Evolutionary conservation across 2,113 vertebrate species (phyloP).

Genomic region (Scytalopus superciliaris): DNA sequence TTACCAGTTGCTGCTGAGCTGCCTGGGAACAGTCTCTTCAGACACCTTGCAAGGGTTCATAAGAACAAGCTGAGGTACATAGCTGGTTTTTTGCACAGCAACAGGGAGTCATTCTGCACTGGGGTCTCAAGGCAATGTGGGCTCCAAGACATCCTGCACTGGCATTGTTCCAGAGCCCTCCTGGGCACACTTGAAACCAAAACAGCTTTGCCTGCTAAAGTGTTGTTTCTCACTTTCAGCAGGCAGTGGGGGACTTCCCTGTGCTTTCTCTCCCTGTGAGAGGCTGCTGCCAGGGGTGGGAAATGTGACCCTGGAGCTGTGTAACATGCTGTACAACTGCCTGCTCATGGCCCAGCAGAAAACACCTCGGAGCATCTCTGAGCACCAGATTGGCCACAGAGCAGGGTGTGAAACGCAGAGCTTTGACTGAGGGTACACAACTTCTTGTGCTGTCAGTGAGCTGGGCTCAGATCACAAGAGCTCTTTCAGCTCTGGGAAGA

Average conservation of each 20-base stretch:
- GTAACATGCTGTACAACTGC: not conserved
- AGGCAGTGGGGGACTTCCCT: not conserved
- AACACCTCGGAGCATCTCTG: not conserved
- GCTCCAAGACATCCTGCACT: not conserved
- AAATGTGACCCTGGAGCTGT: not conserved
- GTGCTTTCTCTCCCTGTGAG: not conserved
- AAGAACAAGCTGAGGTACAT: not conserved
- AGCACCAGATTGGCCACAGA: not conserved
- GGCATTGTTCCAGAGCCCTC: not conserved
- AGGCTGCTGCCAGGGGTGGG: not conserved
- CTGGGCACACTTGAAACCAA: not conserved
- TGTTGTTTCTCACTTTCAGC: not conserved
- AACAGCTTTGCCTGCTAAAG: not conserved
- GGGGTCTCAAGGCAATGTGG: rapidly evolving
- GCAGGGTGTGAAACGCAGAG: not conserved
- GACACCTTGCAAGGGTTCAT: not conserved
- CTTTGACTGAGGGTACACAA: not conserved
- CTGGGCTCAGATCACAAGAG: not conserved
- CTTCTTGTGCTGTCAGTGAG: rapidly evolving
- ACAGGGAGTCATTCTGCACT: not conserved
- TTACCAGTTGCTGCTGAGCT: not conserved
- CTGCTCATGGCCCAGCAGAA: not conserved
- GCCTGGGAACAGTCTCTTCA: not conserved
- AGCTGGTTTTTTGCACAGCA: not conserved
- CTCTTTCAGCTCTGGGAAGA: not conserved